phyloP scores from a whole-genome alignment of 2,113 vertebrate species.

The Candoia aspera region DNA sequence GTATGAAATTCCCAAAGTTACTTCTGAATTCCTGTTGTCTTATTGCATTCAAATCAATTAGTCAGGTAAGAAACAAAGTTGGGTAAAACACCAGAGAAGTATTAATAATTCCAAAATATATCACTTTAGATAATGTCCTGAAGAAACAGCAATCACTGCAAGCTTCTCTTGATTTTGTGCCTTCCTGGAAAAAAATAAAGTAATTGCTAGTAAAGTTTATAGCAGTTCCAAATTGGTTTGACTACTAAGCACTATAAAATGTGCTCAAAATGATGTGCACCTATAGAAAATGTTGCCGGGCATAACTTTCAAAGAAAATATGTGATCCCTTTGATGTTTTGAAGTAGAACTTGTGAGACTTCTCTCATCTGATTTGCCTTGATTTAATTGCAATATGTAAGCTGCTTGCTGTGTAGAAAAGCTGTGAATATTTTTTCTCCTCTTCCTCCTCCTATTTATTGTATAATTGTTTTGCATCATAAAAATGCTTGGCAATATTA shows the following conservation, averaged over 20 bases:
- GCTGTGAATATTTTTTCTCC: slow-evolving; percentile 38
- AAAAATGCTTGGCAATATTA: not conserved
- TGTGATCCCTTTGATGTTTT: slow-evolving; percentile 43
- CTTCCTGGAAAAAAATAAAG: slow-evolving; percentile 22
- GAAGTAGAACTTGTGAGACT: slow-evolving; percentile 14
- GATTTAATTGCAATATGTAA: not conserved
- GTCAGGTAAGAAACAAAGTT: not conserved
- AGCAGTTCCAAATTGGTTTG: slow-evolving; percentile 12
- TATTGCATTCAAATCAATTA: not conserved
- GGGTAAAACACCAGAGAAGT: not conserved
- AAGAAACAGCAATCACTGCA: not conserved
- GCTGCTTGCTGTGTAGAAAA: not conserved
- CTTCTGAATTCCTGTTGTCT: not conserved
- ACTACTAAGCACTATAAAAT: slow-evolving; percentile 19
- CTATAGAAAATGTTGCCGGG: slow-evolving; percentile 28
- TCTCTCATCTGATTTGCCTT: not conserved
- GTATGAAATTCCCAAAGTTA: not conserved
- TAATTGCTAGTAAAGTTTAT: slow-evolving; percentile 2
- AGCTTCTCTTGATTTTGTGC: not conserved
- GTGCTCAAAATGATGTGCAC: slow-evolving; percentile 28
- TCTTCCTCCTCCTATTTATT: slow-evolving; percentile 15
- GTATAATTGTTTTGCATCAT: slow-evolving; percentile 9
- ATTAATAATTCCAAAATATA: not conserved
- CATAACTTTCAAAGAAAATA: not conserved
- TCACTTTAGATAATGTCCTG: not conserved